A percentile compares a stretch with the other conserved stretches of the same genome.
These are phyloP conservation scores for Craterocephalus amniculus DNA, from an alignment of 2,797 vertebrate genomes.

Conservation along the genomic window DNA sequence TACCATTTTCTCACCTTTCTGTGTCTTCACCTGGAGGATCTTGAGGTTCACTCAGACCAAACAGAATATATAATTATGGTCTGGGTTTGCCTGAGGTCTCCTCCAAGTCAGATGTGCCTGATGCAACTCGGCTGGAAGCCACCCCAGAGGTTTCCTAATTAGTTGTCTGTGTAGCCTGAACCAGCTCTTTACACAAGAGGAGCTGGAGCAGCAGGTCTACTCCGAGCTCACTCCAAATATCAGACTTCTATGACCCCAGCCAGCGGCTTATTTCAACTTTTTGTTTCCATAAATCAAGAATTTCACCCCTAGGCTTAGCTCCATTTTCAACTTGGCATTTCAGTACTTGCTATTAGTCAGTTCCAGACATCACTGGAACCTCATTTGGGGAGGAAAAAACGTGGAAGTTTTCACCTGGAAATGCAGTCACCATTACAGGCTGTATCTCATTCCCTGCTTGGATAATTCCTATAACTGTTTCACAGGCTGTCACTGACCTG, in stretches of 20 bases:
- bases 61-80: conserved; percentile 26
- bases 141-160: conserved; percentile 48
- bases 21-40: conserved; percentile 14
- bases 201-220: conserved; percentile 31
- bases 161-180: conserved; percentile 42
- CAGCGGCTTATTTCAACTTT: conserved; percentile 40
- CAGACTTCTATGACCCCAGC: conserved; percentile 26
- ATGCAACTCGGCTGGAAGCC: conserved; percentile 31
- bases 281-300: conserved; percentile 55
- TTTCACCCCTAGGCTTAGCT: conserved; percentile 41
- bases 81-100: conserved; percentile 31
- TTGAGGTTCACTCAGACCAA: conserved; percentile 12
- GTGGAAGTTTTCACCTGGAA: conserved; percentile 24
- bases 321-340: conserved; percentile 54
- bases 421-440: conserved; percentile 2
- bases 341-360: conserved; percentile 34
- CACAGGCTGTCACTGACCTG: conserved; percentile 8
- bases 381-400: conserved; percentile 37
- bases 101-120: conserved; percentile 22
- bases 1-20: conserved; percentile 5
- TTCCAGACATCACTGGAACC: conserved; percentile 41
- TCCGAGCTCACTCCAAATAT: conserved; percentile 29
- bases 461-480: conserved; percentile 15
- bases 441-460: conserved; percentile 20
- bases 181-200: conserved; percentile 26